Base-by-base conservation (phyloP, 2,888 invertebrate species). In the Cosmorhoe ocellata region DNA sequence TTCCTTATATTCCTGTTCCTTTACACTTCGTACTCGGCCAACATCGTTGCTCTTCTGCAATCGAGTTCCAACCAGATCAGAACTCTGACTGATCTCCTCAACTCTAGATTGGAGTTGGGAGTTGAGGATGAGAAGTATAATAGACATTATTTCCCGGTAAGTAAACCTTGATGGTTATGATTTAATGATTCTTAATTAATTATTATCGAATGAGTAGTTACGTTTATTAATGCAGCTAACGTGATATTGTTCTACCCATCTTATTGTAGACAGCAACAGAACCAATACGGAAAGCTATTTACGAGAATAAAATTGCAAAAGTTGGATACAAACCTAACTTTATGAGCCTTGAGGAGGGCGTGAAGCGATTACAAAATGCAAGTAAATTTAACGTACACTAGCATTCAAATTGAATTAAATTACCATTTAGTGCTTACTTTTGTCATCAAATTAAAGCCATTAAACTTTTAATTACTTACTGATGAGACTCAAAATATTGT, bases 21-120 rank as follows among this genome's bases (percentile, higher is more conserved):
- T 0, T 95, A 94, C 68, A 93, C 93, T 0, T 93, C 95, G 0
- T 95, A 94, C 66, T 93, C 95, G 0, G 95, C 95, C 3, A 94
- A 93, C 67, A 94, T 95, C 38, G 94, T 95, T 0, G 94, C 93
- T 0, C 73, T 95, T 10, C 80, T 95, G 9, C 94, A 95, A 70
- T 93, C 94, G 0, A 93, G 93, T 1, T 93, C 94, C 0, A 90
- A 91, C 36, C 92, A 92, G 58, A 93, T 95, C 40, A 86, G 89
- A 56, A 93, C 93, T 0, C 69, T 94, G 0, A 63, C 84, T 0
- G 94, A 94, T 70, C 81, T 95, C n/a, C 76, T 93, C 1, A 84
- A 92, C 52, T 94, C 94, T 2, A 91, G 92, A 14, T 67, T 95
- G 7, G 91, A 91, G 55, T 75, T 94, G n/a, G 94, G 93, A 0